These are phyloP conservation scores for Tenthredo amoena DNA, from an alignment of 2,888 invertebrate species.

Conservation along the genomic window DNA sequence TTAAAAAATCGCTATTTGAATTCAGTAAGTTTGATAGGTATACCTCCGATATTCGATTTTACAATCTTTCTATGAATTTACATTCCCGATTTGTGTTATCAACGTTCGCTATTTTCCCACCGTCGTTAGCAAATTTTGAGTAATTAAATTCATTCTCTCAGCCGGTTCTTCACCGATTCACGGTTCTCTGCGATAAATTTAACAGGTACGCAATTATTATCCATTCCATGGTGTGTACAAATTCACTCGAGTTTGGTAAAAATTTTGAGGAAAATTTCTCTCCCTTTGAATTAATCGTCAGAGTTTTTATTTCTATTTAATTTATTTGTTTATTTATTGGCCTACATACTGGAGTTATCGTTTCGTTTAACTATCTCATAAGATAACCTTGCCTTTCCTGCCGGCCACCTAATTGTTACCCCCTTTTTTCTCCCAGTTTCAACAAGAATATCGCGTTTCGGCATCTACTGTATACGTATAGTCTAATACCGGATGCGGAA, in stretches of 20 bases:
- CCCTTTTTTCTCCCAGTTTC: neutral
- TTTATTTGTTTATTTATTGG: too few relatives aligned
- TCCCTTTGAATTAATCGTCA: neutral
- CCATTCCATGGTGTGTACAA: neutral
- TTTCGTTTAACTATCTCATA: neutral
- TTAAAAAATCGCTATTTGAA: neutral
- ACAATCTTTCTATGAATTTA: too few relatives aligned
- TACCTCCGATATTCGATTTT: too few relatives aligned
- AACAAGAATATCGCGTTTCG: slow-evolving; percentile 38
- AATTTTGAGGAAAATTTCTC: neutral
- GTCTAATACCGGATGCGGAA: slow-evolving; percentile 56
- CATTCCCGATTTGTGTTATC: too few relatives aligned
- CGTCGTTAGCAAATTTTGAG: too few relatives aligned
- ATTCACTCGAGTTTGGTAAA: neutral
- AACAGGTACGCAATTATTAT: neutral
- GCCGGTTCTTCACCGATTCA: too few relatives aligned
- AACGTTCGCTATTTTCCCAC: too few relatives aligned
- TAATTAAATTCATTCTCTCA: too few relatives aligned
- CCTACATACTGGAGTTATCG: neutral
- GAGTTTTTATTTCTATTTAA: too few relatives aligned
- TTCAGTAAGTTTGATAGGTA: too few relatives aligned
- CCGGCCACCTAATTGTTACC: slow-evolving; percentile 4
- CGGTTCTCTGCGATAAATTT: too few relatives aligned
- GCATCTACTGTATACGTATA: slow-evolving; percentile 16
- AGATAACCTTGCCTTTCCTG: slow-evolving; percentile 16